Percentiles rank a stretch among this genome's conserved stretches.
Conservation (phyloP, 2,797 vertebrate genomes). For the Linurgus olivaceus region DNA sequence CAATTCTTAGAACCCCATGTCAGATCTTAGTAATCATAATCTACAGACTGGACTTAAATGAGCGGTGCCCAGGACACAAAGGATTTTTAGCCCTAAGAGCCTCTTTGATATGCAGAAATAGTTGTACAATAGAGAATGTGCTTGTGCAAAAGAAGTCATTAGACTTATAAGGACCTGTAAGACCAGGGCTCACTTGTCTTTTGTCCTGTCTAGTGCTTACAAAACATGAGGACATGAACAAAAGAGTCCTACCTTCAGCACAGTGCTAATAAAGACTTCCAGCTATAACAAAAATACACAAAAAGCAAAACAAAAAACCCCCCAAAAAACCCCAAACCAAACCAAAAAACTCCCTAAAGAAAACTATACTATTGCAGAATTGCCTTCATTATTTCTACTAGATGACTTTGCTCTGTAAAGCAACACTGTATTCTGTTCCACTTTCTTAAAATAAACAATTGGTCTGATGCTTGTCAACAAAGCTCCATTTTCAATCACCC, state of each 20-base stretch:
- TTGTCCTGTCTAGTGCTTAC: background rate
- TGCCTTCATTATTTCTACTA: slow-evolving; percentile 21
- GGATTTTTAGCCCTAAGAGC: background rate
- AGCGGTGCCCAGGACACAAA: background rate
- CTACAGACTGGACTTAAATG: background rate
- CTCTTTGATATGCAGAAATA: background rate
- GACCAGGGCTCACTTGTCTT: background rate
- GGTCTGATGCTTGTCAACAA: slow-evolving; percentile 31
- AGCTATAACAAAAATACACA: background rate
- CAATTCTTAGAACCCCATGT: background rate
- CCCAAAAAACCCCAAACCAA: background rate
- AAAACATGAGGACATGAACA: background rate
- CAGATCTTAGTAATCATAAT: background rate
- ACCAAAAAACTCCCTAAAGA: background rate
- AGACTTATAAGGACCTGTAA: background rate
- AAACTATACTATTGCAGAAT: background rate
- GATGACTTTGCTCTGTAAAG: background rate
- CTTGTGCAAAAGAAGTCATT: background rate
- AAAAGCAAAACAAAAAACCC: background rate
- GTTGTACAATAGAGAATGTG: background rate
- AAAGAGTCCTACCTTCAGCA: background rate
- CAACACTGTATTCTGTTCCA: background rate
- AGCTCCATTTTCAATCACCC: slow-evolving; percentile 20
- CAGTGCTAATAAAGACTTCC: background rate
- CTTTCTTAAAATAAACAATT: slow-evolving; percentile 60